Percentiles rank a stretch among this genome's conserved stretches.
phyloP scores from a whole-genome alignment of 2,888 invertebrate genomes.

The Noctua comes region DNA sequence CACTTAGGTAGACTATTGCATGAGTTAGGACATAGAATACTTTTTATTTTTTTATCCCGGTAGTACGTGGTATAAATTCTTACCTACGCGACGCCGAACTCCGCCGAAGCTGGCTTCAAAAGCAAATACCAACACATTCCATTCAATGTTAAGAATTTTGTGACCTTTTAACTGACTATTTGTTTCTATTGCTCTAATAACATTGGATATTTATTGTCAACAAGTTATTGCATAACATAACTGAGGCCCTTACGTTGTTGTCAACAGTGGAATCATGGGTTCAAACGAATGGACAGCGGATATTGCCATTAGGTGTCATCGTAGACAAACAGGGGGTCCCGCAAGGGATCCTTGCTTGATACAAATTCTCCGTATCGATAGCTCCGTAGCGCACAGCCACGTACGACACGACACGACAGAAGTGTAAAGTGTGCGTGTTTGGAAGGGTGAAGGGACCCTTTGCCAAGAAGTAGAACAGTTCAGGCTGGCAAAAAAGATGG shows the following conservation, averaged over 20 bases:
- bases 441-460: background rate
- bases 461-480: background rate
- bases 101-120: background rate
- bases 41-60: too few species aligned
- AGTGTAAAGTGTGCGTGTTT: too few species aligned
- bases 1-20: too few species aligned
- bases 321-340: background rate
- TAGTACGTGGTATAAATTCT: background rate
- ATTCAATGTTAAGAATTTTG: background rate
- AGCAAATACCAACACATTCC: background rate
- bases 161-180: background rate
- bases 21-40: background rate
- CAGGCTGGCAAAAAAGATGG: background rate
- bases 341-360: background rate
- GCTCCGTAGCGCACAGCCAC: background rate
- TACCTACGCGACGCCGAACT: background rate
- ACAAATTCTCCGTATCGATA: background rate
- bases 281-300: constrained; percentile 16
- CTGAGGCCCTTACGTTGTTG: constrained; percentile 1
- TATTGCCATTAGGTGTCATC: constrained; percentile 4
- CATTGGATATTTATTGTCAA: constrained; percentile 14
- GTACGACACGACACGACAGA: background rate
- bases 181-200: background rate
- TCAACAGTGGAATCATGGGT: background rate
- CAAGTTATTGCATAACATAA: background rate